Conservation (phyloP, 1,140 invertebrate genomes). For the Ceratosolen fusciceps region DNA sequence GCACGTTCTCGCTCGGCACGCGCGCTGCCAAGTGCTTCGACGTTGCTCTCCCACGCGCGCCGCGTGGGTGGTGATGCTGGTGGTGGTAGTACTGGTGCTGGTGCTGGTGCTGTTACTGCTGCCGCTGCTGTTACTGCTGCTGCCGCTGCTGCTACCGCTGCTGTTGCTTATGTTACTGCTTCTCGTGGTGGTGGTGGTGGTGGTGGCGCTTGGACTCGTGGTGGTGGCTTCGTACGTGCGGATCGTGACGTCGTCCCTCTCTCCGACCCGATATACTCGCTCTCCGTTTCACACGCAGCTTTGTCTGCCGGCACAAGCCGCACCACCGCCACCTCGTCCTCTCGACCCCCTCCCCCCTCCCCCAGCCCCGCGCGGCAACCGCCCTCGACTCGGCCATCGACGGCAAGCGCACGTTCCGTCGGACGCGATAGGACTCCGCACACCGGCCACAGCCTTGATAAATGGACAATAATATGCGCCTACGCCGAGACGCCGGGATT, state of each 20-base stretch:
- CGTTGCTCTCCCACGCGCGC: conserved; percentile 8
- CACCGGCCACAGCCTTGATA: background rate
- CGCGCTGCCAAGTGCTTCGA: conserved; percentile 15
- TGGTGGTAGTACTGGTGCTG: background rate
- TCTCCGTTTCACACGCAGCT: no score
- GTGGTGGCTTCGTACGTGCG: background rate
- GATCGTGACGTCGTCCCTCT: conserved; percentile 39
- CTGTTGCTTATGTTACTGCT: no score
- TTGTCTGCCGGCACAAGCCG: no score
- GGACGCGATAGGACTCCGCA: background rate
- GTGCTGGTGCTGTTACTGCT: background rate
- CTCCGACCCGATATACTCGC: no score
- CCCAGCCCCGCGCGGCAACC: background rate
- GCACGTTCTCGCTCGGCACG: conserved; percentile 40
- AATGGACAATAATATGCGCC: background rate
- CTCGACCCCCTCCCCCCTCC: conserved; percentile 15
- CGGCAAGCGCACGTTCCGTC: conserved; percentile 14
- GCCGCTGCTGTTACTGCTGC: no score
- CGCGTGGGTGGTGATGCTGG: background rate
- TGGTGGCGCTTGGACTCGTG: no score
- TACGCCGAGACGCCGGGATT: background rate
- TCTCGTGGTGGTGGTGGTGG: conserved; percentile 47
- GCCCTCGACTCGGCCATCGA: background rate
- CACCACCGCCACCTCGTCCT: background rate
- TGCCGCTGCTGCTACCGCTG: background rate